These are phyloP conservation scores for Cromileptes altivelis DNA, from an alignment of 2,113 vertebrate species.

Conservation along the genomic window DNA sequence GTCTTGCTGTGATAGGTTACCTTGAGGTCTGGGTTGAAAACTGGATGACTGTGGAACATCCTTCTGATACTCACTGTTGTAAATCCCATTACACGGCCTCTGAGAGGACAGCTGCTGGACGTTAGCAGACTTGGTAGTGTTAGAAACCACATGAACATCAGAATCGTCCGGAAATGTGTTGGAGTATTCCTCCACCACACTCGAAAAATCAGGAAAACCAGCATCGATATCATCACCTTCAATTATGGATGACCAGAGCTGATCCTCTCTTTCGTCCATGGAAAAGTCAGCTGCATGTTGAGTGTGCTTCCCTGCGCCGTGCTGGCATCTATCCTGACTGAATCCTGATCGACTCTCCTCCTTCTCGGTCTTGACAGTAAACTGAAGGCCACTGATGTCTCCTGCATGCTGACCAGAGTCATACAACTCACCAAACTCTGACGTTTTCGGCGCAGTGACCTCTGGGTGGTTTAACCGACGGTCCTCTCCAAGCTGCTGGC, in stretches of 20 bases:
- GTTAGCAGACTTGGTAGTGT: background rate
- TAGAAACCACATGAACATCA: slow-evolving; percentile 35
- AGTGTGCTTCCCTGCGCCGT: slow-evolving; percentile 53
- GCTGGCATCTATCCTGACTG: slow-evolving; percentile 67
- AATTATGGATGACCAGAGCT: slow-evolving; percentile 78
- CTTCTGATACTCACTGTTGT: slow-evolving; percentile 65
- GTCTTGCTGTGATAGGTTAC: slow-evolving; percentile 29
- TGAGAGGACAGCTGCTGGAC: slow-evolving; percentile 49
- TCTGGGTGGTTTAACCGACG: slow-evolving; percentile 46
- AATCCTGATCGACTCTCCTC: slow-evolving; percentile 62
- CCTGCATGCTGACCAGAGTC: slow-evolving; percentile 37
- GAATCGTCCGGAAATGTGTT: slow-evolving; percentile 60
- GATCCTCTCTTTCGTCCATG: slow-evolving; percentile 74
- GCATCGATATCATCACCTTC: slow-evolving; percentile 77
- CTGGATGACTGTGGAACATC: slow-evolving; percentile 48
- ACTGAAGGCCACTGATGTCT: slow-evolving; percentile 55
- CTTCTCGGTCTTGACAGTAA: slow-evolving; percentile 77
- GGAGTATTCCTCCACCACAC: slow-evolving; percentile 80
- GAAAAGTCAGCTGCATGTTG: slow-evolving; percentile 58
- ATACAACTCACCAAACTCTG: slow-evolving; percentile 53
- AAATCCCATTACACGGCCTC: slow-evolving; percentile 67
- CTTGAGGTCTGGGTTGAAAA: slow-evolving; percentile 45
- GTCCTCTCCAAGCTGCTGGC: slow-evolving; percentile 45
- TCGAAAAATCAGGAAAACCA: slow-evolving; percentile 79
- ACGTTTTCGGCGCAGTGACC: slow-evolving; percentile 27